Evolutionary conservation across 2,888 invertebrate genomes (phyloP), one percentile per base, ranked within the genome.

Genomic region (Caenorhabditis plicata): DNA sequence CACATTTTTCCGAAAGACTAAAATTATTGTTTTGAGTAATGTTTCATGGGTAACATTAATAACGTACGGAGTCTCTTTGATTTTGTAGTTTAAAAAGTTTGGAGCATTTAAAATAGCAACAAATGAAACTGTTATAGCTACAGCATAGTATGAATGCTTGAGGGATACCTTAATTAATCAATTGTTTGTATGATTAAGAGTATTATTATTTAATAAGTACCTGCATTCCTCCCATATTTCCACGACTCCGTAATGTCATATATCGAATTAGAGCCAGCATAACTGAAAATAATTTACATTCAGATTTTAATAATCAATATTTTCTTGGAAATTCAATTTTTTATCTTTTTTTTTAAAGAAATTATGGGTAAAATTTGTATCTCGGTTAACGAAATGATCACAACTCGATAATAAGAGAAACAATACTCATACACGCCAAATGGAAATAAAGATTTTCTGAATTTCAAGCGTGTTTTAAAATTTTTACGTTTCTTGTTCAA

Each of bases 11-110:
- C 20, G 58, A 58, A 27, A 78, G 36, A n/a, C n/a, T n/a, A n/a
- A n/a, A n/a, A n/a, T n/a, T n/a, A n/a, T n/a, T n/a, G n/a, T n/a
- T n/a, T n/a, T n/a, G n/a, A n/a, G n/a, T n/a, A n/a, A n/a, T n/a
- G n/a, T n/a, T n/a, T n/a, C n/a, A n/a, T n/a, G n/a, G n/a, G n/a
- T n/a, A n/a, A n/a, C n/a, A n/a, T n/a, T n/a, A n/a, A n/a, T n/a
- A n/a, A n/a, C n/a, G n/a, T n/a, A n/a, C 36, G 60, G 55, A 43
- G 55, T 49, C 53, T 80, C 78, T 31, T 68, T 65, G 42, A 79
- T 79, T 55, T 75, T 71, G 55, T 78, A 80, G 25, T 77, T 78
- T 11, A 77, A 42, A 42, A 78, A 80, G 56, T 79, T 79, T 8
- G 78, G 79, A 3, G 71, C 65, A 45, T 79, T 80, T 39, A 77